Evolutionary conservation across 1,140 invertebrate genomes (phyloP).

Genomic region (Scaptomyza graminum): DNA sequence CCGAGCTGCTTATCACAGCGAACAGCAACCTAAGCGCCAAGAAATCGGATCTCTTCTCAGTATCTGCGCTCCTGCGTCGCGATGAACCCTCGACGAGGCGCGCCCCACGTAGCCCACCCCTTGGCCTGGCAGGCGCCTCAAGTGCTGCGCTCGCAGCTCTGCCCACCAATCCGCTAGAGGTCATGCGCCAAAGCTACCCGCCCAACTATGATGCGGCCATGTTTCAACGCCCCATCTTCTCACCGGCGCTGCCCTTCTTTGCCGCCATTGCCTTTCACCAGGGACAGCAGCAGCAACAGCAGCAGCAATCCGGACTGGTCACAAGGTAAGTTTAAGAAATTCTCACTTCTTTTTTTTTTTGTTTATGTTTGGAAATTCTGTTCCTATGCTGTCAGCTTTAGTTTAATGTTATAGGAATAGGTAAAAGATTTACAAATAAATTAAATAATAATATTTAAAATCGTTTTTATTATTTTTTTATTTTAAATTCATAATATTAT

Average conservation of each 20-base stretch:
- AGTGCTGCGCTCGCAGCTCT: slow-evolving; percentile 57
- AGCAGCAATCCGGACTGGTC: slow-evolving; percentile 49
- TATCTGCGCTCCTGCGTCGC: slow-evolving; percentile 90
- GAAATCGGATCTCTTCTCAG: slow-evolving; percentile 91
- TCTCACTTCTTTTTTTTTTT: too few relatives aligned
- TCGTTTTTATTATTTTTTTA: too few relatives aligned
- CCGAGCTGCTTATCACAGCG: slow-evolving; percentile 63
- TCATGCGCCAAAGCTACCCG: slow-evolving; percentile 73
- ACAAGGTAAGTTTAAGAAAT: slow-evolving; percentile 46
- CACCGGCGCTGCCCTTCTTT: slow-evolving; percentile 80
- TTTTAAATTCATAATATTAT: too few relatives aligned
- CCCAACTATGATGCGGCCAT: slow-evolving; percentile 76
- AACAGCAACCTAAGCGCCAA: slow-evolving; percentile 81
- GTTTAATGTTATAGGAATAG: too few relatives aligned
- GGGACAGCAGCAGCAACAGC: slow-evolving; percentile 76
- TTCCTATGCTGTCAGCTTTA: too few relatives aligned
- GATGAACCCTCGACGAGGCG: slow-evolving; percentile 89
- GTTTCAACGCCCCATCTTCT: slow-evolving; percentile 80
- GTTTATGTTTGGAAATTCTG: too few relatives aligned
- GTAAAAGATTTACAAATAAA: too few relatives aligned
- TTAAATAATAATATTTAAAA: too few relatives aligned
- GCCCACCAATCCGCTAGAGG: slow-evolving; percentile 84
- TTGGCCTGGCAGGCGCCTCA: slow-evolving; percentile 72
- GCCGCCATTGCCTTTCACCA: slow-evolving; percentile 83
- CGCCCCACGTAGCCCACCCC: slow-evolving; percentile 84